Conservation (phyloP, 2,797 vertebrate species). For the Anguilla obscura region DNA sequence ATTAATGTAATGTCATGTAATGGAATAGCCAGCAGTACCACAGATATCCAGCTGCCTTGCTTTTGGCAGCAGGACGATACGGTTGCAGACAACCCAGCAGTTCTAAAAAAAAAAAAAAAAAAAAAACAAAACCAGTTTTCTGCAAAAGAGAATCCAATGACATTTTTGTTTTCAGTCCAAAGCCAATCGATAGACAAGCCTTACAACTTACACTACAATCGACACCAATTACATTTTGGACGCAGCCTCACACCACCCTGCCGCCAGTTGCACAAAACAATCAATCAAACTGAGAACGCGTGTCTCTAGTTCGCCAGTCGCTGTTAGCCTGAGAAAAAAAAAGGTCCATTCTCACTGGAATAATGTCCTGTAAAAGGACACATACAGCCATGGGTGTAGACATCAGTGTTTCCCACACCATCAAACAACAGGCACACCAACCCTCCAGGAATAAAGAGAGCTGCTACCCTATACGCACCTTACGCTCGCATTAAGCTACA, state of each 20-base stretch:
- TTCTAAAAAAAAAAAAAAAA: not conserved
- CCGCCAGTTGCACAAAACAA: not conserved
- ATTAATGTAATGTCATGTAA: not conserved
- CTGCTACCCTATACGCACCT: not conserved
- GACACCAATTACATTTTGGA: not conserved
- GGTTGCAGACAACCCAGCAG: not conserved
- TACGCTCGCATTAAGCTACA: not conserved
- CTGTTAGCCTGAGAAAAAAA: not conserved
- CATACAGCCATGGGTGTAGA: not conserved
- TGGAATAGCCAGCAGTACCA: not conserved
- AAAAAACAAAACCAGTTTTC: not conserved
- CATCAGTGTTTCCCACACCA: not conserved
- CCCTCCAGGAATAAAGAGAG: not conserved
- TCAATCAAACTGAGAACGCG: not conserved
- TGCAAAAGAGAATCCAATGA: not conserved
- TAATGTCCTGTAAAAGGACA: not conserved
- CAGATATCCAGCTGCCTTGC: not conserved
- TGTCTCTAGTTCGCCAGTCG: not conserved
- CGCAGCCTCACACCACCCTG: not conserved
- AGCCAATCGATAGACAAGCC: not conserved
- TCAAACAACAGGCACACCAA: not conserved
- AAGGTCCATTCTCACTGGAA: not conserved
- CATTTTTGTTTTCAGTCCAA: not conserved
- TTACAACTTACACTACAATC: not conserved
- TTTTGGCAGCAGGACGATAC: not conserved